Conservation (phyloP, 2,888 invertebrate species). For the Ramazzottius varieornatus region DNA sequence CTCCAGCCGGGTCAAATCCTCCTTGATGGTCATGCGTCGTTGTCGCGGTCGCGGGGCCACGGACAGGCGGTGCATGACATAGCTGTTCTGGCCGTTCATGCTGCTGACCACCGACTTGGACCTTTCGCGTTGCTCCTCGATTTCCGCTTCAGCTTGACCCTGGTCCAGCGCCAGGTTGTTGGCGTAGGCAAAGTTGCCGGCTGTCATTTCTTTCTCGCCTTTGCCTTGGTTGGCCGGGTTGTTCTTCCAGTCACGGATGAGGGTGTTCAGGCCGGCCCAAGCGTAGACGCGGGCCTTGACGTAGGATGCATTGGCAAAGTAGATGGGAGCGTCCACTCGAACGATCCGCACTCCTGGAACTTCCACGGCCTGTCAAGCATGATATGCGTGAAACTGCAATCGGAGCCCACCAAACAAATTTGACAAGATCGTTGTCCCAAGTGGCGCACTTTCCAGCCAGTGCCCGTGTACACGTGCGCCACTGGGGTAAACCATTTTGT, state of each 20-base stretch:
- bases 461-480: too few relatives aligned
- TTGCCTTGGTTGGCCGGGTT: neutral
- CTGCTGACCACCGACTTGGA: neutral
- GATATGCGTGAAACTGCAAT: neutral
- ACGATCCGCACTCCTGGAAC: neutral
- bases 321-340: neutral
- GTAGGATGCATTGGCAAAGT: neutral
- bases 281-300: neutral
- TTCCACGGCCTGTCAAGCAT: neutral
- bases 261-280: neutral
- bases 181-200: conserved; percentile 1
- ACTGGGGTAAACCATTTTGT: too few relatives aligned
- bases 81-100: too few relatives aligned
- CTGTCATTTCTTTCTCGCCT: neutral
- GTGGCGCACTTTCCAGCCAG: too few relatives aligned
- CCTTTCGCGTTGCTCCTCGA: neutral
- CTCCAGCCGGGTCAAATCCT: neutral
- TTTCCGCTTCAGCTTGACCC: neutral
- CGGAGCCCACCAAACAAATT: too few relatives aligned
- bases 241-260: neutral
- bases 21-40: neutral
- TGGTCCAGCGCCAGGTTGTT: neutral
- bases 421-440: too few relatives aligned
- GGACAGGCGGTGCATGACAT: neutral
- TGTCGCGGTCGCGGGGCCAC: neutral